Conservation (phyloP, 2,888 invertebrate genomes). For the Phengaris alcon region DNA sequence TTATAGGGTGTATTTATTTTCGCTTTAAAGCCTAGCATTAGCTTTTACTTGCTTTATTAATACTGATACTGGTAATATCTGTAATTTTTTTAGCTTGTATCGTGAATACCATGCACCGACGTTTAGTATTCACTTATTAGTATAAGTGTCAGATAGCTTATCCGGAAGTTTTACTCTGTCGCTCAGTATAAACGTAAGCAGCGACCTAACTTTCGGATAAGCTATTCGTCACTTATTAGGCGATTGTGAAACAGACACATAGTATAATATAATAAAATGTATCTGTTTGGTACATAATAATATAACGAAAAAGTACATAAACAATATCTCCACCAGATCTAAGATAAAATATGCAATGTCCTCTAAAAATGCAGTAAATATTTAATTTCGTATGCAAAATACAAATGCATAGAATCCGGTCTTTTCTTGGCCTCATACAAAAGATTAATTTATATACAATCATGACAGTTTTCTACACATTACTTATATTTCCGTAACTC, state of each 20-base stretch:
- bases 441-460: neutral
- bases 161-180: no score
- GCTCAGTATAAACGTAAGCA: no score
- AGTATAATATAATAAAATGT: no score
- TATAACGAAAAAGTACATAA: neutral
- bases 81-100: neutral
- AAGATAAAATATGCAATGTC: conserved; percentile 1
- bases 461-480: neutral
- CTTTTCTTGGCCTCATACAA: neutral
- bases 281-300: no score
- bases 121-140: no score
- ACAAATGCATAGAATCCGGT: neutral
- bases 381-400: neutral
- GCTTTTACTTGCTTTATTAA: neutral
- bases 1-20: conserved; percentile 57
- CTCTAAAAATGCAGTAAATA: neutral
- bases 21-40: conserved; percentile 34
- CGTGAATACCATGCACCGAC: no score
- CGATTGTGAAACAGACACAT: no score
- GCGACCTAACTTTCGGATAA: no score
- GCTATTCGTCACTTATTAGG: no score
- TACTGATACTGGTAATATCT: neutral
- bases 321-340: neutral
- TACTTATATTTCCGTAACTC: no score
- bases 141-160: no score